phyloP scores from a whole-genome alignment of 53 echinoderm and acorn worm genomes.

The Apostichopus leukothele region DNA sequence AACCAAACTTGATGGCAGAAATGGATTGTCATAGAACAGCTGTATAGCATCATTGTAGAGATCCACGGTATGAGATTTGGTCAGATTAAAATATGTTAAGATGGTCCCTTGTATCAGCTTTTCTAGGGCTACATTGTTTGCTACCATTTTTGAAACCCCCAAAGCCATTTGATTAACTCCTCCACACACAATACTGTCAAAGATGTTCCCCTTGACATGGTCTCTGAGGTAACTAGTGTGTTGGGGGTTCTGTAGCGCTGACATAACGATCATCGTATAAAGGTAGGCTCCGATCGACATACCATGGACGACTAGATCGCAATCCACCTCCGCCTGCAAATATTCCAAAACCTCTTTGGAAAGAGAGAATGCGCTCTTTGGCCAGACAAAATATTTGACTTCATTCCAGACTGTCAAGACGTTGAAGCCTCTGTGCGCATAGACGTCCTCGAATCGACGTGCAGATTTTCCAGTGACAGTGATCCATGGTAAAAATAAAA shows the following conservation, averaged over 20 bases:
- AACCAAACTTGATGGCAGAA: slow-evolving; percentile 57
- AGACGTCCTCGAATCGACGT: slow-evolving; percentile 66
- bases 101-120: slow-evolving; percentile 5
- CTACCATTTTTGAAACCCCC: slow-evolving; percentile 51
- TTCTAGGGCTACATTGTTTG: slow-evolving; percentile 33
- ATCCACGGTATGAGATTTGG: slow-evolving; percentile 59
- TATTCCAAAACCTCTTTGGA: slow-evolving; percentile 57
- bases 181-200: slow-evolving; percentile 80
- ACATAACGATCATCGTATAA: slow-evolving; percentile 54
- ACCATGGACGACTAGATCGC: slow-evolving; percentile 71
- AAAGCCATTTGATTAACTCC: slow-evolving; percentile 59
- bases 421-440: slow-evolving; percentile 75
- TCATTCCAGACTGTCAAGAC: slow-evolving; percentile 63
- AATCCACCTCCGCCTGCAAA: slow-evolving; percentile 43
- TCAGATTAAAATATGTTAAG: slow-evolving; percentile 62
- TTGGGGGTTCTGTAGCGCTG: background rate
- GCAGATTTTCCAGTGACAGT: slow-evolving; percentile 57
- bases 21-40: slow-evolving; percentile 61
- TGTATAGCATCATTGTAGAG: slow-evolving; percentile 57
- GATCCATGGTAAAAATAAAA: slow-evolving; percentile 77
- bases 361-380: slow-evolving; percentile 51
- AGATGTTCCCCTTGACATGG: slow-evolving; percentile 73
- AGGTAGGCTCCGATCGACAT: slow-evolving; percentile 81
- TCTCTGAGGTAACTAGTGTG: slow-evolving; percentile 19
- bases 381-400: slow-evolving; percentile 72